These are phyloP conservation scores for Thymelicus acteon DNA, from an alignment of 2,888 invertebrate genomes.

Conservation along the genomic window DNA sequence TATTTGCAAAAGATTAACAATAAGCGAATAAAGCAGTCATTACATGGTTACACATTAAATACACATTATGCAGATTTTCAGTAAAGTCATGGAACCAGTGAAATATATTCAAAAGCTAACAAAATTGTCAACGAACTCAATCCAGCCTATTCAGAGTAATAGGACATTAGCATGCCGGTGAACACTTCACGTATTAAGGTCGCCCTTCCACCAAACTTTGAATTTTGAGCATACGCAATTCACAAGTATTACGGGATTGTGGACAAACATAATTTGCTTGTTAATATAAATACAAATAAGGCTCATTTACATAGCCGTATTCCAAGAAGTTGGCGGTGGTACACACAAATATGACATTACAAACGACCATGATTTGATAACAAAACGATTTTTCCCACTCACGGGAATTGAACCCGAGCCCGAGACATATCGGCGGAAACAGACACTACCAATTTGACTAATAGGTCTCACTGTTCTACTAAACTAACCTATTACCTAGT, in stretches of 20 bases:
- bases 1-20: no score
- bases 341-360: no score
- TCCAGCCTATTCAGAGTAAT: conserved; percentile 25
- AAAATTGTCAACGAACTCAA: conserved; percentile 32
- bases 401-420: no score
- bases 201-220: not conserved
- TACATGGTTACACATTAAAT: not conserved
- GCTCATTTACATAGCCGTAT: no score
- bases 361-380: no score
- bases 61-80: not conserved
- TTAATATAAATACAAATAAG: not conserved
- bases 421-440: no score
- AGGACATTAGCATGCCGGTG: conserved; percentile 33
- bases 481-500: no score
- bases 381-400: no score
- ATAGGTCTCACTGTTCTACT: no score
- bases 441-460: no score
- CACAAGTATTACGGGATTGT: conserved; percentile 8
- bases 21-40: no score
- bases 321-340: no score
- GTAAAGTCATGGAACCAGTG: not conserved
- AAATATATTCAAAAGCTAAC: conserved; percentile 15
- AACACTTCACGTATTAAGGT: conserved; percentile 4
- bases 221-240: conserved; percentile 24
- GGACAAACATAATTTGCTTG: not conserved